Evolutionary conservation across 2,888 invertebrate genomes (phyloP).

Genomic region (Rhamphomyia laevipes): DNA sequence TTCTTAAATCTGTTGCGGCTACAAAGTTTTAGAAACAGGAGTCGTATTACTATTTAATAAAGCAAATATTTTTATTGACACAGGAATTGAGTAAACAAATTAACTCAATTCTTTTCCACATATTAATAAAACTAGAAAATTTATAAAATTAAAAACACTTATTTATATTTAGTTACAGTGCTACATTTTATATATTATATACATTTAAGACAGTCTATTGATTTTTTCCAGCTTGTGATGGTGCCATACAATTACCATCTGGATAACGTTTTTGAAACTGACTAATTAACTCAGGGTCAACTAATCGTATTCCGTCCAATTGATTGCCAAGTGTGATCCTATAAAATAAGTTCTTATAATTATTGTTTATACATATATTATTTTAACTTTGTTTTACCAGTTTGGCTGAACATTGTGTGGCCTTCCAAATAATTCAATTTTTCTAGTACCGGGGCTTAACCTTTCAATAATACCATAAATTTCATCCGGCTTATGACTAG

Average conservation of each 20-base stretch:
- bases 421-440: slow-evolving; percentile 92
- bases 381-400: slow-evolving; percentile 49
- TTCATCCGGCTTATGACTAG: slow-evolving; percentile 97
- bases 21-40: too few species aligned
- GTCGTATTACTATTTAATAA: too few species aligned
- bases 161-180: too few species aligned
- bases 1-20: too few species aligned
- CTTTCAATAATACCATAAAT: slow-evolving; percentile 97
- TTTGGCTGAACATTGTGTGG: slow-evolving; percentile 98
- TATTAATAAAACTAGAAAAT: too few species aligned
- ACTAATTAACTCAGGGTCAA: slow-evolving; percentile 83
- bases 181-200: too few species aligned
- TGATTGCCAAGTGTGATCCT: slow-evolving; percentile 93
- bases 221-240: slow-evolving; percentile 21
- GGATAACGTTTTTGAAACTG: slow-evolving; percentile 88
- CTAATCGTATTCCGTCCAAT: slow-evolving; percentile 83
- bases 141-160: too few species aligned
- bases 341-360: slow-evolving; percentile 8
- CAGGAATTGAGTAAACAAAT: too few species aligned
- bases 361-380: neutral
- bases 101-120: too few species aligned
- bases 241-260: slow-evolving; percentile 54
- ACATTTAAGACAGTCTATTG: slow-evolving; percentile 6
- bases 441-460: slow-evolving; percentile 89
- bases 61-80: too few species aligned